These are phyloP conservation scores for Fringilla coelebs DNA, from an alignment of 2,797 vertebrate species.

Conservation along the genomic window DNA sequence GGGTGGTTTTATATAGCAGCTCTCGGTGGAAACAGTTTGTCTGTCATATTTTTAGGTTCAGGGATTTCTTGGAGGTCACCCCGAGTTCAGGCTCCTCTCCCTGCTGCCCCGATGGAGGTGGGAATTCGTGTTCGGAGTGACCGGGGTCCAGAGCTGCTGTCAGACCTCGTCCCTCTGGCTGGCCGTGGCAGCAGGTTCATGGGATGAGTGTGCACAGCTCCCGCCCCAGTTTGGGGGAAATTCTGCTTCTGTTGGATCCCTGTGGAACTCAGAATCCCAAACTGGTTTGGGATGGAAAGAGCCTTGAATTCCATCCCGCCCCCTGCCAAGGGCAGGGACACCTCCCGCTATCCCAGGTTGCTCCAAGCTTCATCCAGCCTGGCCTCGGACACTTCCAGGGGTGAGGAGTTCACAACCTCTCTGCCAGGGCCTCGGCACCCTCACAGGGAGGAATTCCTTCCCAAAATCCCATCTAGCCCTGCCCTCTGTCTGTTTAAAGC, in stretches of 20 bases:
- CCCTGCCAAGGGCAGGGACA: neutral
- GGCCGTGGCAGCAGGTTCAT: neutral
- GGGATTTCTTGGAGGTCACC: conserved; percentile 40
- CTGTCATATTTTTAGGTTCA: conserved; percentile 50
- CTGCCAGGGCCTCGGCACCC: neutral
- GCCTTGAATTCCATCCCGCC: neutral
- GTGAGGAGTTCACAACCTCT: neutral
- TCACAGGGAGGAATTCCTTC: neutral
- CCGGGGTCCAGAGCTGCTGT: neutral
- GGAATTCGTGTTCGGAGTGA: neutral
- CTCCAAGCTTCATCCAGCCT: neutral
- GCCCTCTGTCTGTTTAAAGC: neutral
- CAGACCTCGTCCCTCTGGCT: rapidly evolving
- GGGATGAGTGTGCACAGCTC: rapidly evolving
- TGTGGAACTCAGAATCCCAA: neutral
- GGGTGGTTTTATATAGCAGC: conserved; percentile 41
- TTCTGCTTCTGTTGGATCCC: neutral
- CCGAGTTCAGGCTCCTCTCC: neutral
- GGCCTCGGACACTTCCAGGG: neutral
- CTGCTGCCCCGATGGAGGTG: neutral
- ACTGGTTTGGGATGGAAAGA: neutral
- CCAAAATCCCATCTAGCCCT: neutral
- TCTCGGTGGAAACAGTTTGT: conserved; percentile 30
- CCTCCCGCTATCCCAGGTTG: rapidly evolving
- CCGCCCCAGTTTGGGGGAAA: neutral